Base-by-base conservation (phyloP, 1,140 invertebrate genomes). In the Penaeus vannamei region DNA sequence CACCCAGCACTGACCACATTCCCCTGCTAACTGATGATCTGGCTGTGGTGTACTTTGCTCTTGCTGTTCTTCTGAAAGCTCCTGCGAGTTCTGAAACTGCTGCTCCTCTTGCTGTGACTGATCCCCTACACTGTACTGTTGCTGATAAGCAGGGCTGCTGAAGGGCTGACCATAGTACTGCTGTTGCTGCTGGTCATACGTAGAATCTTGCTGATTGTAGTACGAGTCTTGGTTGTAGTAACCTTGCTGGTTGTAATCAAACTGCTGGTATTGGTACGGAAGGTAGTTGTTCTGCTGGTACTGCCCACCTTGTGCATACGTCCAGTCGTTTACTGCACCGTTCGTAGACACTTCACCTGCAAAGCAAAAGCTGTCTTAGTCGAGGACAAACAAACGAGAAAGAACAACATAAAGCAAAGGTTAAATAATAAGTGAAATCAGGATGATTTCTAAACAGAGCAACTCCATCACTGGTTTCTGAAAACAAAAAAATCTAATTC, bases 291-390 rank as follows among this genome's bases (percentile, higher is more conserved):
- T 60, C 23, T 87, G 60, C 61, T 87, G 86, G 62, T 87, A 87
- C 86, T 87, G 79, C 23, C 20, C 69, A 36, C 79, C 59, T 22
- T 69, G 66, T 61, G 64, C 66, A 80, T 81, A 62, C 29, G 77
- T 26, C 86, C 86, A 87, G 36, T 46, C 36, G 66, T 53, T 87
- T 59, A 64, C 79, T 64, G 77, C 36, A 23, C 86, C 79, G 77
- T 59, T 87, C 5, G 61, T 82, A 42, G 86, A 42, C 20, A 69
- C 61, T 80, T 87, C 86, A 86, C 85, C 85, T 87, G 86, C 23
- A 66, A 64, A 66, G 2, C 32, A 84, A 84, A 84, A 69, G 1
- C 22, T 0, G 26, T 46, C 46, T 84, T 42, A 42, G 64, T 66
- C 32, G 26, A n/a, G 22, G n/a, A 32, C 23, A 14, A 62, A n/a